Percentiles rank a stretch among this genome's conserved stretches.
These are phyloP conservation scores for Propithecus deckenii DNA, from an alignment of 2,797 vertebrate genomes.

Conservation along the genomic window DNA sequence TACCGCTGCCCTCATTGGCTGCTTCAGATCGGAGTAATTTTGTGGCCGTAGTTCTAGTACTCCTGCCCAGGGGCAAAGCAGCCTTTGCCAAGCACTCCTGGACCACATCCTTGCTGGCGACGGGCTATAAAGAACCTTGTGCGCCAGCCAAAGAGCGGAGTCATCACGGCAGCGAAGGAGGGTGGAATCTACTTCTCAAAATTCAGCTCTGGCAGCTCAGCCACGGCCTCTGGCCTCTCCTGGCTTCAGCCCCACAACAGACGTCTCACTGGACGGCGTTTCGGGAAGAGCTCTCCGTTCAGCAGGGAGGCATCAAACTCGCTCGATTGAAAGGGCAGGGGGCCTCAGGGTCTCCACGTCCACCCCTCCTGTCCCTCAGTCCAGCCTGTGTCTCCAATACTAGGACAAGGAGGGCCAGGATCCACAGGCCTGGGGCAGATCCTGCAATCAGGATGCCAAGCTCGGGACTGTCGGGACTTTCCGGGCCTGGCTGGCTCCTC, in stretches of 20 bases:
- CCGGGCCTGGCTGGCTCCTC: neutral
- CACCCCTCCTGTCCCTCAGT: neutral
- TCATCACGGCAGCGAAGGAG: neutral
- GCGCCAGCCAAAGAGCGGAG: neutral
- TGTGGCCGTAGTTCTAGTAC: neutral
- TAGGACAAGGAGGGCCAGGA: neutral
- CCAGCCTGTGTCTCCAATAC: neutral
- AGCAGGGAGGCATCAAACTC: neutral
- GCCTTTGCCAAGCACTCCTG: neutral
- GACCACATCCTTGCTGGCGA: conserved; percentile 49
- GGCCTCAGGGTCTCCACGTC: rapidly evolving
- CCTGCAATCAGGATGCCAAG: neutral
- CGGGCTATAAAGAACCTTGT: neutral
- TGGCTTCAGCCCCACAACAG: no score
- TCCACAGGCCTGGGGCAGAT: neutral
- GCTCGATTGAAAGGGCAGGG: neutral
- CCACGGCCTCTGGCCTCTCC: neutral
- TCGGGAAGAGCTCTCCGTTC: neutral
- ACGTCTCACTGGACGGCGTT: rapidly evolving
- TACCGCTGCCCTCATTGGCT: neutral
- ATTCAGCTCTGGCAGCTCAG: neutral
- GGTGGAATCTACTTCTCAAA: neutral
- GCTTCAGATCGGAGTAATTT: neutral
- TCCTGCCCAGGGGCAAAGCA: neutral
- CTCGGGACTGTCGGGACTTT: neutral